A percentile compares a stretch with the other conserved stretches of the same genome.
Evolutionary conservation across 2,888 invertebrate species (phyloP).

Genomic region (Dastarcus helophoroides): DNA sequence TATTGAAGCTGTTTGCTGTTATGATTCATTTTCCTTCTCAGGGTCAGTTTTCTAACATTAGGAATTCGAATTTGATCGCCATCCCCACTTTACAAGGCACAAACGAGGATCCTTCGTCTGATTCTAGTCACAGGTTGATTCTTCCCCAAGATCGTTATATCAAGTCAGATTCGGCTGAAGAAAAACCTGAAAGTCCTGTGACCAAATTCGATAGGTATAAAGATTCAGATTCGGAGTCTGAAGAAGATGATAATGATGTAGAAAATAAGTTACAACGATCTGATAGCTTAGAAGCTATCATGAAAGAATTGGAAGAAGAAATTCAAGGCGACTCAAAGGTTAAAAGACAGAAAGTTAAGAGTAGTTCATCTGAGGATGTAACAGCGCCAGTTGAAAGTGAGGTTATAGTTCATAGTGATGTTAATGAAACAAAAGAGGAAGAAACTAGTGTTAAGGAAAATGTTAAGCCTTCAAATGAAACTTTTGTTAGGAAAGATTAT

Average conservation of each 20-base stretch:
- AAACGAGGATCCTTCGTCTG: conserved; percentile 13
- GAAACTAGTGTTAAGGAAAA: conserved; percentile 9
- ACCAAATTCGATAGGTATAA: conserved; percentile 43
- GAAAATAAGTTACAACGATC: conserved; percentile 36
- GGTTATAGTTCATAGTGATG: conserved; percentile 10
- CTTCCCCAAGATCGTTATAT: conserved; percentile 31
- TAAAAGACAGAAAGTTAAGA: conserved; percentile 13
- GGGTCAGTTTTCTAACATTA: conserved; percentile 23
- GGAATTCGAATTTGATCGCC: conserved; percentile 41
- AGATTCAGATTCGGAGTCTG: conserved; percentile 36
- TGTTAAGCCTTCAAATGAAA: conserved; percentile 3
- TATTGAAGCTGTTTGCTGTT: too few species aligned
- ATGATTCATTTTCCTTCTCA: conserved; percentile 2
- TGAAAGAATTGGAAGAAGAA: conserved; percentile 43
- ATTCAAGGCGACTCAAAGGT: conserved; percentile 28
- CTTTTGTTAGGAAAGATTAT: not conserved
- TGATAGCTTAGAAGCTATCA: conserved; percentile 41
- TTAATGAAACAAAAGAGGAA: conserved; percentile 13
- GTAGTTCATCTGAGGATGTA: conserved; percentile 5
- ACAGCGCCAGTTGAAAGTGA: conserved; percentile 3
- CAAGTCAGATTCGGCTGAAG: conserved; percentile 13
- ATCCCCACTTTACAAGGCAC: conserved; percentile 35
- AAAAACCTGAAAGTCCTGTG: conserved; percentile 17
- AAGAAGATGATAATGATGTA: conserved; percentile 26
- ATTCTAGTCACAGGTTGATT: too few species aligned